Base-by-base conservation (phyloP, 2,797 vertebrate genomes). In the Coendou prehensilis region DNA sequence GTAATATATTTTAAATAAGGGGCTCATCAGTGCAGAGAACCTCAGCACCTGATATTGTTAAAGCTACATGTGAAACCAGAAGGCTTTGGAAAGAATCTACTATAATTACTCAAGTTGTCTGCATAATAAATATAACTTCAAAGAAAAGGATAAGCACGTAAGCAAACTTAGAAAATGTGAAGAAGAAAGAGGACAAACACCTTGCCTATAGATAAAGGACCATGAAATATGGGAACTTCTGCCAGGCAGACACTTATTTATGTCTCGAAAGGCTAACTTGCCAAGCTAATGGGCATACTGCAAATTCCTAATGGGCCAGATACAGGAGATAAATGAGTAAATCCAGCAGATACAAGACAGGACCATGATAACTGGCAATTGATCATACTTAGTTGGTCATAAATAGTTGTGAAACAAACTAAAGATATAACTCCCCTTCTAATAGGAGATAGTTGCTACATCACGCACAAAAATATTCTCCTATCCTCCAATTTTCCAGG, bases 91-190 rank as follows among this genome's bases (percentile, higher is more conserved):
- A 85, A 88, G 8, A 41, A 22, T 64, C 15, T n/a, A 61, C 13
- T 59, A 23, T 33, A 71, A 76, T 76, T 86, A 6, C 50, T 92
- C 61, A 26, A 80, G 86, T 75, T 87, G 1, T 80, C 5, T 80
- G 17, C 26, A 87, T 64, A 81, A 82, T 33, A 73, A 89, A 91
- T 86, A 54, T 85, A 95, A 96, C 15, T 91, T 78, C 20, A 93
- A 82, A 47, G 78, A 45, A 73, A 94, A 89, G 20, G 6, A 10
- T 71, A 89, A 84, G 3, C 81, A 76, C 76, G 6, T 41, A 89
- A 96, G 18, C 75, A 95, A 92, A 50, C 14, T 10, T 37, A 92
- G 20, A 84, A 79, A 63, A 71, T 64, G 57, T 41, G 9, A 82
- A 85, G 50, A 76, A 85, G 4, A 63, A 64, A 90, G 28, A 54